Percentiles rank a stretch among this genome's conserved stretches.
phyloP scores from a whole-genome alignment of 2,888 invertebrate species.

The Petrolisthes cinctipes region DNA sequence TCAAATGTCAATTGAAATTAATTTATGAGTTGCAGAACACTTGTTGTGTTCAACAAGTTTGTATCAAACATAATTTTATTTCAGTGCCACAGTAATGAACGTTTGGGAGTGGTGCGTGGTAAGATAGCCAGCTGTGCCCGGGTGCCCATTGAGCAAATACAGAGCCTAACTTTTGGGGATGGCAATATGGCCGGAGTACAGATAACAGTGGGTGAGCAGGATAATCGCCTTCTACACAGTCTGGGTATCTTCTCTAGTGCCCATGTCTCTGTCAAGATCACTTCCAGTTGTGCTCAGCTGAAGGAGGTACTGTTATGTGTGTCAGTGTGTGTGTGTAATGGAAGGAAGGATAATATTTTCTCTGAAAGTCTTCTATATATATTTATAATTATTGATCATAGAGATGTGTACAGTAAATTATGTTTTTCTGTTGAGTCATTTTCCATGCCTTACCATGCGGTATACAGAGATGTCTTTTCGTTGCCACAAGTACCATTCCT shows the following conservation, averaged over 20 bases:
- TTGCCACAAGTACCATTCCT: no score
- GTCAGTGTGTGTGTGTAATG: not conserved
- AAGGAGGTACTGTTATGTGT: constrained; percentile 57
- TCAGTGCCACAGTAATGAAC: constrained; percentile 71
- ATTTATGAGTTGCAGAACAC: no score
- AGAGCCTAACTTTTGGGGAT: constrained; percentile 48
- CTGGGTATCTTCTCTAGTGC: constrained; percentile 69
- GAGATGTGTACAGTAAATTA: not conserved
- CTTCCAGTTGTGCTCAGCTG: constrained; percentile 59
- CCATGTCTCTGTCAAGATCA: constrained; percentile 65
- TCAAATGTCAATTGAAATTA: no score
- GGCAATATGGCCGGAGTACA: constrained; percentile 22
- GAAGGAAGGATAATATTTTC: not conserved
- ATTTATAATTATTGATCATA: not conserved
- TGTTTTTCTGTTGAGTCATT: not conserved
- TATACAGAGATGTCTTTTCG: no score
- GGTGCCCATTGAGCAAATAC: constrained; percentile 50
- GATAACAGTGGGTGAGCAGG: constrained; percentile 66
- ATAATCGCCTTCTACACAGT: constrained; percentile 70
- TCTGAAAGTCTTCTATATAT: not conserved
- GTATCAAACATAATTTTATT: constrained; percentile 35
- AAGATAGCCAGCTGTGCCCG: constrained; percentile 69
- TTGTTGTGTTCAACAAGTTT: no score
- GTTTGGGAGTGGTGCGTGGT: constrained; percentile 69
- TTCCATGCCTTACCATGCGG: not conserved